These are phyloP conservation scores for Microcebus tavaratra DNA, from an alignment of 2,113 vertebrate species.

Conservation along the genomic window DNA sequence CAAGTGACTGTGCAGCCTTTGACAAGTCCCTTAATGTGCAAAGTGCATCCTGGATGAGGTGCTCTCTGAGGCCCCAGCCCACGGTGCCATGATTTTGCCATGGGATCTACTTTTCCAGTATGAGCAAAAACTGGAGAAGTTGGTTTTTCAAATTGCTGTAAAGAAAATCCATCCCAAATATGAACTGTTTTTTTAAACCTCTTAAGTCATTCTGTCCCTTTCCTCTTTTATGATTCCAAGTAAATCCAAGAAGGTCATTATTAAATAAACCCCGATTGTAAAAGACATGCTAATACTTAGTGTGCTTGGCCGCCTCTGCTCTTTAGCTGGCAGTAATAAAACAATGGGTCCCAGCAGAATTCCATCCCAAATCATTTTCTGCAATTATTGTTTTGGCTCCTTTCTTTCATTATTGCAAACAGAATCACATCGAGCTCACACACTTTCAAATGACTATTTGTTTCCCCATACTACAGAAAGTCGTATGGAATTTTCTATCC, in stretches of 20 bases:
- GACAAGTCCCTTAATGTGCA: neutral
- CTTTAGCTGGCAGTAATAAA: conserved; percentile 34
- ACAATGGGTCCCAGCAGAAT: conserved; percentile 39
- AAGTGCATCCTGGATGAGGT: neutral
- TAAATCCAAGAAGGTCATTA: conserved; percentile 40
- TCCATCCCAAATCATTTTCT: conserved; percentile 62
- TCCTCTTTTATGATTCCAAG: neutral
- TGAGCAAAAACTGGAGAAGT: neutral
- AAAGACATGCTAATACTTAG: neutral
- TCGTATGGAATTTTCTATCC: neutral
- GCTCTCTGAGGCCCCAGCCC: neutral
- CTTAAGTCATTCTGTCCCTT: neutral
- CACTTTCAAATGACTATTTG: conserved; percentile 38
- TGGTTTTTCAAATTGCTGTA: neutral
- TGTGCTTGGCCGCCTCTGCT: conserved; percentile 31
- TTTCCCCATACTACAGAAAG: conserved; percentile 42
- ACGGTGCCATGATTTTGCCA: neutral
- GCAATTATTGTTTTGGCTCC: conserved; percentile 55
- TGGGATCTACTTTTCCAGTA: neutral
- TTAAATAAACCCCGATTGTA: conserved; percentile 27
- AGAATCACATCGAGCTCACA: conserved; percentile 27
- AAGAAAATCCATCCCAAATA: neutral
- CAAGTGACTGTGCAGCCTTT: neutral
- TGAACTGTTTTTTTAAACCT: neutral
- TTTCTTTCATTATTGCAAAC: conserved; percentile 62